Conservation (phyloP, 1,140 invertebrate genomes). For the Pinna nobilis region DNA sequence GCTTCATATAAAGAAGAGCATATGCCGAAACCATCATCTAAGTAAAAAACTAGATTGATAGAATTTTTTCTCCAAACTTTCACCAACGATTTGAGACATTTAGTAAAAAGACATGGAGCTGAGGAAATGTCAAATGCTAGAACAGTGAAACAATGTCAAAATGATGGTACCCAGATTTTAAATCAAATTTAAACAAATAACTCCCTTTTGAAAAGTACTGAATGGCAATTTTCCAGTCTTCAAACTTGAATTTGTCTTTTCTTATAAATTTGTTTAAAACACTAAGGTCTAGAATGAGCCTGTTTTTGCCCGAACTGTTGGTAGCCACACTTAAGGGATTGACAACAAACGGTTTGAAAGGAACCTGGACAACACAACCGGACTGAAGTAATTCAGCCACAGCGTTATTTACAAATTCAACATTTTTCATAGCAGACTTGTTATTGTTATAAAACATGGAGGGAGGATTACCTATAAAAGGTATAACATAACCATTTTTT, state of each 20-base stretch:
- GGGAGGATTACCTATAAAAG: neutral
- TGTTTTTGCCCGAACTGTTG: too few relatives aligned
- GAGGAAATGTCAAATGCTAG: too few relatives aligned
- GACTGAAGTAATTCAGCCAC: conserved; percentile 17
- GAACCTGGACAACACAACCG: conserved; percentile 20
- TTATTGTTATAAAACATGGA: conserved; percentile 12
- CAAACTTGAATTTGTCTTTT: too few relatives aligned
- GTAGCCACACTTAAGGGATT: conserved; percentile 30
- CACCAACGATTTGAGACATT: too few relatives aligned
- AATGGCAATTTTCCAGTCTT: neutral
- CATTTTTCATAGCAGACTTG: conserved; percentile 4
- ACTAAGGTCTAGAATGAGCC: conserved; percentile 12
- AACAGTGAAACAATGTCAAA: too few relatives aligned
- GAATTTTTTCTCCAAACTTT: too few relatives aligned
- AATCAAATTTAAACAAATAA: conserved; percentile 12
- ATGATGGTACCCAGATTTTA: conserved; percentile 21
- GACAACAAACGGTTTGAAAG: conserved; percentile 10
- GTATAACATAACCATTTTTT: conserved; percentile 30
- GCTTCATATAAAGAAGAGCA: too few relatives aligned
- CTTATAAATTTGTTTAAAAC: conserved; percentile 2
- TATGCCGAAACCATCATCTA: too few relatives aligned
- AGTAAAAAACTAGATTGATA: too few relatives aligned
- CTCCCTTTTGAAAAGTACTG: neutral
- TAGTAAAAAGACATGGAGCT: too few relatives aligned
- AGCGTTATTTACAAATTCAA: conserved; percentile 17